Evolutionary conservation across 2,888 invertebrate species (phyloP).

Genomic region (Trichopoda pennipes): DNA sequence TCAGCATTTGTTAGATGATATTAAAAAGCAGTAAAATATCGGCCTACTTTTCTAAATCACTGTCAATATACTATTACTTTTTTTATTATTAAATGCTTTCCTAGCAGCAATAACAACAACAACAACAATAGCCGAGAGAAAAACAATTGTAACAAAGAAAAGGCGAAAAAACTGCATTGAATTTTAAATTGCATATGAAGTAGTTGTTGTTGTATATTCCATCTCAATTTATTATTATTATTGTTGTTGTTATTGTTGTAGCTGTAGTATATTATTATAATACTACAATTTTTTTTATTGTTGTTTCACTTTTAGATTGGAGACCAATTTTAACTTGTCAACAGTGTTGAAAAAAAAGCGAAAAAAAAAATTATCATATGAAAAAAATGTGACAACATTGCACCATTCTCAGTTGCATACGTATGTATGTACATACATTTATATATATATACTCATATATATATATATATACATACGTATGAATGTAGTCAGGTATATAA

Average conservation of each 20-base stretch:
- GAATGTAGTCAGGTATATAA: too few relatives aligned
- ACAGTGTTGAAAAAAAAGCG: conserved; percentile 51
- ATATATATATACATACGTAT: not conserved
- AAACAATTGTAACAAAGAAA: conserved; percentile 16
- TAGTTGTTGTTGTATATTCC: conserved; percentile 40
- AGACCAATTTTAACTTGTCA: conserved; percentile 64
- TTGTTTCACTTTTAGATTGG: conserved; percentile 49
- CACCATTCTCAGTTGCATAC: conserved; percentile 42
- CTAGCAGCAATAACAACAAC: conserved; percentile 22
- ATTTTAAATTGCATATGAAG: conserved; percentile 15
- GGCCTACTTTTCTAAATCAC: conserved; percentile 4
- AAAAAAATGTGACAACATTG: conserved; percentile 65
- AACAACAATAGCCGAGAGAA: conserved; percentile 22
- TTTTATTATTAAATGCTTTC: conserved; percentile 27
- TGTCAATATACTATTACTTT: not conserved
- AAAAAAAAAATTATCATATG: conserved; percentile 11
- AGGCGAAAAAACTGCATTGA: conserved; percentile 37
- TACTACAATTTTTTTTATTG: not conserved
- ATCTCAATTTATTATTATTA: conserved; percentile 12
- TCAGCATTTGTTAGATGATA: not conserved
- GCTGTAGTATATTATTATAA: conserved; percentile 10
- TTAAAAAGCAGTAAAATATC: not conserved
- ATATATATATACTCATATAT: not conserved
- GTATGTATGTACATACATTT: not conserved
- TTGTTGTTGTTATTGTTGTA: conserved; percentile 12